Evolutionary conservation across 2,113 vertebrate genomes (phyloP).

Genomic region (Sminthopsis crassicaudata): DNA sequence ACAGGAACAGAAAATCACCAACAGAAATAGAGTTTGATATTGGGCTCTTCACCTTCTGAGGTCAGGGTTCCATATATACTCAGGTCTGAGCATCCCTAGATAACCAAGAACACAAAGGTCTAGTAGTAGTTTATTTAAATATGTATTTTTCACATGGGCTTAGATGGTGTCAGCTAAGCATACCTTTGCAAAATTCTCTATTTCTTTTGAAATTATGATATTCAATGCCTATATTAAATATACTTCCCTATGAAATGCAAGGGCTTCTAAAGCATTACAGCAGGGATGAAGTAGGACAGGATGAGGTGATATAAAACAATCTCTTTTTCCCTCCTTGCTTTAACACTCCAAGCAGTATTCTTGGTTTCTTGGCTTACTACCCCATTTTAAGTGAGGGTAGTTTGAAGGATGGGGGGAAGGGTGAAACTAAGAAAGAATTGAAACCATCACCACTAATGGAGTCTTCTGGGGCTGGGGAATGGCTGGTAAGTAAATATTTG

Average conservation of each 20-base stretch:
- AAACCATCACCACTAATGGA: no score
- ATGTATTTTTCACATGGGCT: constrained; percentile 27
- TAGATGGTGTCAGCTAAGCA: constrained; percentile 27
- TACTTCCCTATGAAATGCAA: constrained; percentile 19
- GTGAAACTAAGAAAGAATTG: no score
- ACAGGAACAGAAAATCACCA: neutral
- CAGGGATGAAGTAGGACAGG: no score
- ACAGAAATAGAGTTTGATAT: neutral
- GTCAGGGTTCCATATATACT: neutral
- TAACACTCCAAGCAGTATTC: no score
- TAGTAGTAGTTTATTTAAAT: constrained; percentile 11
- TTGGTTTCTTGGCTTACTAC: no score
- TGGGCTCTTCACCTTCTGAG: neutral
- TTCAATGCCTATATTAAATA: neutral
- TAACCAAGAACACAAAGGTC: neutral
- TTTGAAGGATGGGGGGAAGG: no score
- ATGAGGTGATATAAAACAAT: no score
- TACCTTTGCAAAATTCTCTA: constrained; percentile 17
- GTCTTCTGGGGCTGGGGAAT: no score
- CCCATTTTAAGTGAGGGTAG: no score
- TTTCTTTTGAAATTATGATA: constrained; percentile 39
- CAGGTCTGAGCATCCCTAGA: neutral
- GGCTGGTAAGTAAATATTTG: no score
- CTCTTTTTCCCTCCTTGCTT: no score
- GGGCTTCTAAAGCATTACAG: no score